A percentile compares a stretch with the other conserved stretches of the same genome.
Conservation (phyloP, 2,113 vertebrate species). For the Chaenocephalus aceratus region DNA sequence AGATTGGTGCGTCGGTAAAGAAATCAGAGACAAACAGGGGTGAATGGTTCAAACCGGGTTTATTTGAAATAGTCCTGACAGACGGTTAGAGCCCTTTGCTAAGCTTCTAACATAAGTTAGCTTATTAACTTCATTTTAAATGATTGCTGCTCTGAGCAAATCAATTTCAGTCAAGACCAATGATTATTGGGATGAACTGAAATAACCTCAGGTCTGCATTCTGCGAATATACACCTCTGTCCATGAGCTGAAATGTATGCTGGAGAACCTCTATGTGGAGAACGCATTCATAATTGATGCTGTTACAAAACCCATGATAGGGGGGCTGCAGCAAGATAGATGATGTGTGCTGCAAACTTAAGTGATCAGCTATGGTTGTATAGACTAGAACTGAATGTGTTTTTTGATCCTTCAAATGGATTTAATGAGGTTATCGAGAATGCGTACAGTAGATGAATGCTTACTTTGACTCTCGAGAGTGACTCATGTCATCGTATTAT, state of each 20-base stretch:
- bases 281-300: constrained; percentile 62
- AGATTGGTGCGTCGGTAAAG: background rate
- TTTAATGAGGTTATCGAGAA: background rate
- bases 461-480: background rate
- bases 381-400: too few relatives aligned
- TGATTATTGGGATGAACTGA: constrained; percentile 39
- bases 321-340: constrained; percentile 51
- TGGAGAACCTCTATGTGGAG: constrained; percentile 13
- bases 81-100: constrained; percentile 1
- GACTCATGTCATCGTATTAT: constrained; percentile 4
- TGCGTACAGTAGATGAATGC: background rate
- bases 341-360: constrained; percentile 46
- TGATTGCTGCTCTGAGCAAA: constrained; percentile 32
- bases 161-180: constrained; percentile 48
- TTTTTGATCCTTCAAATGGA: background rate
- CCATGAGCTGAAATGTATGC: constrained; percentile 63
- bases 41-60: constrained; percentile 17
- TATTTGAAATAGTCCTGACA: constrained; percentile 18
- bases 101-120: constrained; percentile 17
- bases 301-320: constrained; percentile 62
- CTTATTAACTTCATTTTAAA: constrained; percentile 51
- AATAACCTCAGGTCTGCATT: constrained; percentile 44
- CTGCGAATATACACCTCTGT: constrained; percentile 52
- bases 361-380: constrained; percentile 13
- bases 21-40: background rate